Base-by-base conservation (phyloP, 2,888 invertebrate species). In the Lycaena phlaeas region DNA sequence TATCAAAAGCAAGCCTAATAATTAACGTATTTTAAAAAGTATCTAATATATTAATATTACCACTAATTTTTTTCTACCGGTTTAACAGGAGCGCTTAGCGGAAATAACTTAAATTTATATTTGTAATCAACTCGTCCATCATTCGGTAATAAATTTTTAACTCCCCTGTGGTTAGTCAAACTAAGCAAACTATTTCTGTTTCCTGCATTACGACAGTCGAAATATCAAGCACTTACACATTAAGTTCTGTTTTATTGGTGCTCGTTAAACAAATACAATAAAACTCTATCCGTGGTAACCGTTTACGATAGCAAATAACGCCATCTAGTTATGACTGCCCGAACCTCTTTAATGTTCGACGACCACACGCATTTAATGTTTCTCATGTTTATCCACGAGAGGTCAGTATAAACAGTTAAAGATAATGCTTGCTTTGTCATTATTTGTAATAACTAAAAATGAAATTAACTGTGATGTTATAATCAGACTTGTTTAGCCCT, bases 321-420 rank as follows among this genome's bases (percentile, higher is more conserved):
- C 77, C 77, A 78, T 61, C 81, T 81, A 61, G 47, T 48, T 54
- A 57, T 66, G 65, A 54, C 57, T 59, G 65, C 37, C 40, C 9
- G 62, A 59, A 79, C 67, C 54, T 44, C 55, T 50, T 54, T 50
- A 56, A 5, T 22, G 22, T 22, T 9, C 46, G 36, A 41, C 31
- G 64, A 57, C 71, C 72, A 68, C 69, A 61, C 66, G 61, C 53
- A 51, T 42, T 31, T 43, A 44, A 48, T 42, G 45, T 43, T 15
- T 14, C 11, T 17, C 6, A 4, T 15, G 34, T 9, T 11, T 11
- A 6, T 18, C 34, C 34, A 18, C 34, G 34, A 50, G 49, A 46
- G 44, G 50, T 44, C 44, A 22, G 18, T 18, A 2, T 9, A 12
- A 3, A 14, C 4, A 9, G n/a, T 2, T 2, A 2, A 2, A 28